A percentile compares a stretch with the other conserved stretches of the same genome.
Conservation (phyloP, 2,797 vertebrate genomes). For the Apodemus agrarius region DNA sequence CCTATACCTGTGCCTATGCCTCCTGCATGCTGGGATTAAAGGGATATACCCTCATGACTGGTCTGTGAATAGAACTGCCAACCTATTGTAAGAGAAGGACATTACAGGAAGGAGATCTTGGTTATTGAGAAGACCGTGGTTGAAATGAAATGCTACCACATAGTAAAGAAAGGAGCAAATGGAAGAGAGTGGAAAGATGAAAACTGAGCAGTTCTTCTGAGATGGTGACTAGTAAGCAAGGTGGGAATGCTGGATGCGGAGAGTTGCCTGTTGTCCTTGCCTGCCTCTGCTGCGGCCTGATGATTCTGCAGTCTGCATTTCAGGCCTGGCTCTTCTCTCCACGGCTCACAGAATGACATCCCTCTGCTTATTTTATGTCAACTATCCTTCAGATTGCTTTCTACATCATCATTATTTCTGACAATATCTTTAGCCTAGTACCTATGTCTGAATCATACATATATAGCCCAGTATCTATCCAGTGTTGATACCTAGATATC, state of each 20-base stretch:
- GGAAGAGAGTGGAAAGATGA: neutral
- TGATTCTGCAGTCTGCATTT: neutral
- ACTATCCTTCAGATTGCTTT: neutral
- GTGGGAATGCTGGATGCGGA: neutral
- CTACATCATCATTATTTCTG: neutral
- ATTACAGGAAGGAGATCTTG: constrained; percentile 10
- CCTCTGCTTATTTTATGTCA: neutral
- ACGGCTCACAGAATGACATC: neutral
- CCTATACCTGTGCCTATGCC: neutral
- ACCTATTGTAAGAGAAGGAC: neutral
- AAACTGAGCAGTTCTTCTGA: neutral
- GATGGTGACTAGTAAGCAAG: neutral
- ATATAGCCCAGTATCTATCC: neutral
- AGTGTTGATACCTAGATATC: neutral
- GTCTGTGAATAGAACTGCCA: neutral
- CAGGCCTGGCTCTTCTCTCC: neutral
- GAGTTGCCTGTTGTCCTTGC: neutral
- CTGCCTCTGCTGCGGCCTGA: neutral
- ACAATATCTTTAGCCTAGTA: neutral
- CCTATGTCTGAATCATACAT: neutral
- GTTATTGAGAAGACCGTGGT: neutral
- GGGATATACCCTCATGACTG: neutral
- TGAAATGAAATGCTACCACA: constrained; percentile 6
- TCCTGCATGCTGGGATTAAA: neutral
- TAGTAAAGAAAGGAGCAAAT: neutral